Evolutionary conservation across 2,888 invertebrate genomes (phyloP).

Genomic region (Pseudococcus jackbeardsleyi): DNA sequence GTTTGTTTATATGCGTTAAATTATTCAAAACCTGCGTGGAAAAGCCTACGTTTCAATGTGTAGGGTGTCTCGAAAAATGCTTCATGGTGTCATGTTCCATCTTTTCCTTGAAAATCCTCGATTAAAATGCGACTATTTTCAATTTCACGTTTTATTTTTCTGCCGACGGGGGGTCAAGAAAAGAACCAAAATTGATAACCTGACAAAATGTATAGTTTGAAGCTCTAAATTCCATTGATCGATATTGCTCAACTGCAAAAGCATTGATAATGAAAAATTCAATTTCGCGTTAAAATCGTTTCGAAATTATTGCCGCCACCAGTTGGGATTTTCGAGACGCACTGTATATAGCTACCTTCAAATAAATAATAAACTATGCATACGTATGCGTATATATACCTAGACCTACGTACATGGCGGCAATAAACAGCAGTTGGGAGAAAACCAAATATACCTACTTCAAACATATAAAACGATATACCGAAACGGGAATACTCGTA

Average conservation of each 20-base stretch:
- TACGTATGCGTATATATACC: background rate
- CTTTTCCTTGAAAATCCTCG: too few species aligned
- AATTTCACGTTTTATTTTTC: too few species aligned
- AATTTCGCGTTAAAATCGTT: background rate
- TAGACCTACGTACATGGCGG: background rate
- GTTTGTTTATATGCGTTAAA: background rate
- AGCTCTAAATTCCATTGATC: too few species aligned
- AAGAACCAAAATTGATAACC: too few species aligned
- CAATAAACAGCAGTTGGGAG: background rate
- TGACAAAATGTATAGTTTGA: too few species aligned
- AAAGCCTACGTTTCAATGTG: background rate
- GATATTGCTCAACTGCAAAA: too few species aligned
- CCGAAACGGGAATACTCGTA: constrained; percentile 20
- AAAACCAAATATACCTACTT: constrained; percentile 19
- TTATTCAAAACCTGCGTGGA: background rate
- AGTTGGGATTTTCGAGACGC: background rate
- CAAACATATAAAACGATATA: constrained; percentile 2
- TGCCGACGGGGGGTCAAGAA: too few species aligned
- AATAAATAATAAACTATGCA: background rate
- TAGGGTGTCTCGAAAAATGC: background rate
- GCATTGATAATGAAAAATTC: too few species aligned
- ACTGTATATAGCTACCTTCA: constrained; percentile 6
- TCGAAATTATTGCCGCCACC: background rate
- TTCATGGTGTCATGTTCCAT: background rate
- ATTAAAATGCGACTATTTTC: too few species aligned